Evolutionary conservation across 2,797 vertebrate genomes (phyloP), one percentile per base, ranked within the genome.

Genomic region (Stomatorhinus walkeri): DNA sequence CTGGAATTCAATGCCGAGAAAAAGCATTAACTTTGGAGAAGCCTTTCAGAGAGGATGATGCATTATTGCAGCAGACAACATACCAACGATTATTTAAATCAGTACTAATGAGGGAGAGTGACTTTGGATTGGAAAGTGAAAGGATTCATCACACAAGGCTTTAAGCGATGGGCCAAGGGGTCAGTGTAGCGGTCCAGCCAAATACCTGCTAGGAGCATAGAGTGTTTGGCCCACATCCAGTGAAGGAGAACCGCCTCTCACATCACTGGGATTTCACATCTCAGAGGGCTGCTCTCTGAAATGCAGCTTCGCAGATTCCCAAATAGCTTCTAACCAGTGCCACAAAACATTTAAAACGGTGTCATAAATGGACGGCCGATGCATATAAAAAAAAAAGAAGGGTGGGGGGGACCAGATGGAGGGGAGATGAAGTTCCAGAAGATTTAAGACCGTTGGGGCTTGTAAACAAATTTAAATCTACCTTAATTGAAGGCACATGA

Each of bases 391-490:
- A 90, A 92, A 89, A 92, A 87, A 93, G 91, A 92, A 92, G 93
- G 92, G 10, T 90, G 92, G 92, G 88, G 87, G 90, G 88, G 90
- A 89, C 88, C 88, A 88, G 89, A 59, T 48, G 88, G 28, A 40
- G 49, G 64, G 49, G 64, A 28, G 91, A 88, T 93, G 89, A 54
- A 92, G 89, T 92, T 91, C 91, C 52, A 88, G 89, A 94, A 95
- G 95, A 96, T 96, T 96, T 96, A 96, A 94, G 94, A 95, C 94
- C 91, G 92, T 92, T 92, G 92, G 91, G 94, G 92, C 95, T 95
- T 95, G 95, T 96, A 96, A 96, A 96, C 94, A 95, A 95, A 94
- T 95, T 95, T 92, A 94, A 95, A 95, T 96, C 92, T 68, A 91
- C 88, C 93, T 93, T 95, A 96, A 95, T 95, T 94, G 93, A 95